These are phyloP conservation scores for Drosophila littoralis DNA, from an alignment of 1,140 invertebrate genomes.

Conservation along the genomic window DNA sequence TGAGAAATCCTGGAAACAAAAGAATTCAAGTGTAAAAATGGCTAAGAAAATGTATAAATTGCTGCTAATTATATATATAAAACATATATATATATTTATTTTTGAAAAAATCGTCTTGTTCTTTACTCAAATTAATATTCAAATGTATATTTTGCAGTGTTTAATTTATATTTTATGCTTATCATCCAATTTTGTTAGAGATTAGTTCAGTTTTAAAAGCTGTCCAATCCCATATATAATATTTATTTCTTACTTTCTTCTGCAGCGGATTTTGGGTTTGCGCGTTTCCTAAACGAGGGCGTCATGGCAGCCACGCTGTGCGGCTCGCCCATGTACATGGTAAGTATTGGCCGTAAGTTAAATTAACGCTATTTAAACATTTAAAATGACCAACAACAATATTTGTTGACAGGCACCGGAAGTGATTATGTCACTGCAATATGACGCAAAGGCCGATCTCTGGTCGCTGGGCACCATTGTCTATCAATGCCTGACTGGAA, in stretches of 20 bases:
- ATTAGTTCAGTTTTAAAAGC: too few species aligned
- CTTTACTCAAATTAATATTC: too few species aligned
- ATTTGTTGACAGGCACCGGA: constrained; percentile 92
- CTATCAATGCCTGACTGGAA: constrained; percentile 99
- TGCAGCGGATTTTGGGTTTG: constrained; percentile 99
- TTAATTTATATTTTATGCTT: not conserved
- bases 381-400: not conserved
- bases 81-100: too few species aligned
- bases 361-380: not conserved
- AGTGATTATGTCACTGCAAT: constrained; percentile 99
- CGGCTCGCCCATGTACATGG: constrained; percentile 99
- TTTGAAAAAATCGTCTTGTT: too few species aligned
- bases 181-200: too few species aligned
- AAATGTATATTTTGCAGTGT: too few species aligned
- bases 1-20: too few species aligned
- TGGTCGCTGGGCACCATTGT: constrained; percentile 99
- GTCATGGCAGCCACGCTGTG: constrained; percentile 99
- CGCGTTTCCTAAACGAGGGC: constrained; percentile 98
- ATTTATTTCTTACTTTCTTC: not conserved
- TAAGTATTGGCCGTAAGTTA: constrained; percentile 66
- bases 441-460: constrained; percentile 99
- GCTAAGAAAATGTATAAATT: too few species aligned
- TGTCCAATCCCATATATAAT: not conserved
- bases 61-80: too few species aligned
- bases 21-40: too few species aligned